A percentile compares a stretch with the other conserved stretches of the same genome.
Evolutionary conservation across 1,140 invertebrate genomes (phyloP).

Genomic region (Tetramorium simillimum): DNA sequence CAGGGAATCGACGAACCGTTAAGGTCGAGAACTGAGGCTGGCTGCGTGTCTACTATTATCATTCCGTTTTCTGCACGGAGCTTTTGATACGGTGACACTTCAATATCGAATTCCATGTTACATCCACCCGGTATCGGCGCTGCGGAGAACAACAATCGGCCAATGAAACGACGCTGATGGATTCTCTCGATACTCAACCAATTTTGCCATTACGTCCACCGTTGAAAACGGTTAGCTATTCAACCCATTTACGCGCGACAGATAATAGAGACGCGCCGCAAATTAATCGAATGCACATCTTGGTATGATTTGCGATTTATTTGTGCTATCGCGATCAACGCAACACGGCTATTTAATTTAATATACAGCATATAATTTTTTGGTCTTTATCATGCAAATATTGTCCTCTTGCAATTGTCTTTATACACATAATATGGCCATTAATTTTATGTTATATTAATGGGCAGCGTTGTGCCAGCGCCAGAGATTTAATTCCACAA

Average conservation of each 20-base stretch:
- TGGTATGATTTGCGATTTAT: slow-evolving; percentile 43
- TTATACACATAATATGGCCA: slow-evolving; percentile 2
- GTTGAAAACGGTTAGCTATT: slow-evolving; percentile 45
- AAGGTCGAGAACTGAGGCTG: slow-evolving; percentile 82
- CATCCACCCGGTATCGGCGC: slow-evolving; percentile 93
- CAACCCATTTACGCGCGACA: slow-evolving; percentile 32
- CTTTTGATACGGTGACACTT: slow-evolving; percentile 88
- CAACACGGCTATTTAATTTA: slow-evolving; percentile 53
- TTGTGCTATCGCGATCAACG: slow-evolving; percentile 9
- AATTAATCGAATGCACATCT: slow-evolving; percentile 53
- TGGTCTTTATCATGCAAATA: slow-evolving; percentile 38
- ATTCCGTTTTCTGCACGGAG: slow-evolving; percentile 84
- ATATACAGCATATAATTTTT: slow-evolving; percentile 39
- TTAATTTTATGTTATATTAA: slow-evolving; percentile 58
- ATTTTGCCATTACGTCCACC: slow-evolving; percentile 24
- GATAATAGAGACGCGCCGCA: slow-evolving; percentile 43
- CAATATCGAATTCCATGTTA: slow-evolving; percentile 89
- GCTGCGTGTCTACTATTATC: slow-evolving; percentile 87
- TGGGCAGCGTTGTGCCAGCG: neutral
- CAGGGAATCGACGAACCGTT: slow-evolving; percentile 73
- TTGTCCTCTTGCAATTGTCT: slow-evolving; percentile 26
- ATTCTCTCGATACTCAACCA: slow-evolving; percentile 41
- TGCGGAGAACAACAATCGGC: slow-evolving; percentile 78
- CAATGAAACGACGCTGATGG: slow-evolving; percentile 28
- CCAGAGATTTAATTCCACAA: slow-evolving; percentile 32